These are phyloP conservation scores for Pseudomyrmex concolor DNA, from an alignment of 1,140 invertebrate species.

Conservation along the genomic window DNA sequence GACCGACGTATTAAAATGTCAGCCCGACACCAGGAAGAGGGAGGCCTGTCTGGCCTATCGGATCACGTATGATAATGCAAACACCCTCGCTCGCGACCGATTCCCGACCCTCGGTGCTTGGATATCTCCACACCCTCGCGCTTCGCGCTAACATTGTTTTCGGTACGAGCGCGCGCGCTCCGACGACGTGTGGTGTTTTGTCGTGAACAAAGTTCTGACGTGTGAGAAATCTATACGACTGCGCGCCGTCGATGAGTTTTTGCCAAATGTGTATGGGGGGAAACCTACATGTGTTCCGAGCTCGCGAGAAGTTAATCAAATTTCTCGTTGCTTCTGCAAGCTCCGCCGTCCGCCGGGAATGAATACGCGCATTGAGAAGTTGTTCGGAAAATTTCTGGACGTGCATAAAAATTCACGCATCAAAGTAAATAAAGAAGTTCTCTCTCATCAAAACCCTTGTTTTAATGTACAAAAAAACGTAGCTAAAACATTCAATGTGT, in stretches of 20 bases:
- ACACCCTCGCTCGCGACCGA: conserved; percentile 12
- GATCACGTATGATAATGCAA: conserved; percentile 59
- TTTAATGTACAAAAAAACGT: too few relatives aligned
- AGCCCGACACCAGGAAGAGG: conserved; percentile 30
- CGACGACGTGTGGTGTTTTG: conserved; percentile 9
- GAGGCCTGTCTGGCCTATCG: conserved; percentile 49
- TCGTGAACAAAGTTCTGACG: background rate
- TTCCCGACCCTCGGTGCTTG: background rate
- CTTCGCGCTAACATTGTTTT: conserved; percentile 28
- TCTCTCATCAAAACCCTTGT: background rate
- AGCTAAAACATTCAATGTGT: too few relatives aligned
- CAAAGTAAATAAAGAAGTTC: background rate
- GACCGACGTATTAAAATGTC: conserved; percentile 68
- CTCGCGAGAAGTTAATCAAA: conserved; percentile 19
- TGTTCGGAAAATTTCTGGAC: conserved; percentile 1
- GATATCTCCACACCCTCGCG: conserved; percentile 12
- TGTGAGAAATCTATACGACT: background rate
- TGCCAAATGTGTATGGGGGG: conserved; percentile 1
- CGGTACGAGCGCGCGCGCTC: background rate
- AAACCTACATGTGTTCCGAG: background rate
- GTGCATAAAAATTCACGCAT: background rate
- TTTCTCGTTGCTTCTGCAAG: background rate
- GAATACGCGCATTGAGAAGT: conserved; percentile 11
- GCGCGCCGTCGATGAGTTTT: background rate
- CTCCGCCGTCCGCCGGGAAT: background rate